Percentiles rank a stretch among this genome's conserved stretches.
These are phyloP conservation scores for Chelonoidis abingdonii DNA, from an alignment of 2,113 vertebrate species.

Conservation along the genomic window DNA sequence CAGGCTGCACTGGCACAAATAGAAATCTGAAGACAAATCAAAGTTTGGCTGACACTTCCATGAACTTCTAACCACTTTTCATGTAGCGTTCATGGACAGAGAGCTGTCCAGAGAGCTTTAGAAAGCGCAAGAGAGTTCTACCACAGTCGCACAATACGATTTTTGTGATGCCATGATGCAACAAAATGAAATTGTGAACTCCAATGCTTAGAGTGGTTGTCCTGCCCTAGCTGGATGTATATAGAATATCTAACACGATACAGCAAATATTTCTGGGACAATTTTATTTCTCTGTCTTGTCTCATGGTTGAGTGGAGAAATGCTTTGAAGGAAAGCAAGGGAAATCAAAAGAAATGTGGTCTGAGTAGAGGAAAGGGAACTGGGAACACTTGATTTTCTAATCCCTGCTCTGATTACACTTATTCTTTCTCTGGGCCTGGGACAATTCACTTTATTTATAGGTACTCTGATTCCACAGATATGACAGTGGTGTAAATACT, in stretches of 20 bases:
- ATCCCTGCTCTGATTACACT: background rate
- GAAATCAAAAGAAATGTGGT: background rate
- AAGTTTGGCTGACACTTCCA: constrained; percentile 18
- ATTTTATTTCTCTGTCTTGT: background rate
- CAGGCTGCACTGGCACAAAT: background rate
- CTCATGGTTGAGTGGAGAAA: background rate
- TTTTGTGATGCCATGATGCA: background rate
- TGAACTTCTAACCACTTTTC: constrained; percentile 2
- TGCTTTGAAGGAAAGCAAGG: background rate
- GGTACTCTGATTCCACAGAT: background rate
- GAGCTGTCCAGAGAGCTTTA: background rate
- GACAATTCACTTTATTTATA: background rate
- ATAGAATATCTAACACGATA: background rate
- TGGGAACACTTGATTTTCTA: background rate
- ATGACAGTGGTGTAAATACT: background rate
- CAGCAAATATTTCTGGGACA: background rate
- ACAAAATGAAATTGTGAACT: constrained; percentile 20
- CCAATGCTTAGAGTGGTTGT: rapidly evolving
- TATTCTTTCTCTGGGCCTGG: background rate
- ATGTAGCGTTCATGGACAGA: background rate
- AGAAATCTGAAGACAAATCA: constrained; percentile 34
- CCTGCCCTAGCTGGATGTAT: background rate
- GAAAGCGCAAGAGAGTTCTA: background rate
- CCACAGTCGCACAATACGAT: rapidly evolving
- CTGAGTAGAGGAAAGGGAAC: background rate